Percentiles rank a stretch among this genome's conserved stretches.
phyloP scores from a whole-genome alignment of 2,888 invertebrate species.

The Tetrapedia diversipes region DNA sequence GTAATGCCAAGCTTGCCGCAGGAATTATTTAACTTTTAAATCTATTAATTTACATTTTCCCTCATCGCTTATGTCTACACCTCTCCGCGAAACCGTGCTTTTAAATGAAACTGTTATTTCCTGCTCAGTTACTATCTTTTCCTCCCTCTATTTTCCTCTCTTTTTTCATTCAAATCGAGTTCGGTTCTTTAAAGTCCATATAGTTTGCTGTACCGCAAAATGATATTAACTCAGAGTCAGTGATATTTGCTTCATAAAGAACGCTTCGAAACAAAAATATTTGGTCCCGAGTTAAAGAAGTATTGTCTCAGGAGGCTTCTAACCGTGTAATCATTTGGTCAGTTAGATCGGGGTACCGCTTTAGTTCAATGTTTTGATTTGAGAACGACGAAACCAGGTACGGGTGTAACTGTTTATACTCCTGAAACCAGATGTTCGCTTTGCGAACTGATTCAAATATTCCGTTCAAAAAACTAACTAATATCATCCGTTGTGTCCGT shows the following conservation, averaged over 20 bases:
- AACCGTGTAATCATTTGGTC: constrained; percentile 37
- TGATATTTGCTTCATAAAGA: too few species aligned
- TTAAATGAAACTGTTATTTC: constrained; percentile 19
- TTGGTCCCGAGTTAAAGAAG: neutral
- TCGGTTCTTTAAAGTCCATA: too few species aligned
- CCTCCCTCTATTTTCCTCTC: neutral
- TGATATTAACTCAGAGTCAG: too few species aligned
- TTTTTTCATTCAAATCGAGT: too few species aligned
- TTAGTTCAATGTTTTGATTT: constrained; percentile 31
- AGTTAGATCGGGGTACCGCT: constrained; percentile 29
- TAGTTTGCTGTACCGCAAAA: too few species aligned
- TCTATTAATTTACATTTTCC: constrained; percentile 44
- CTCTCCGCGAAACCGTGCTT: neutral
- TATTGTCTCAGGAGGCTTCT: constrained; percentile 16
- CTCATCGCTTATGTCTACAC: constrained; percentile 15
- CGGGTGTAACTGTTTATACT: constrained; percentile 54
- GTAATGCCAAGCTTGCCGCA: constrained; percentile 20
- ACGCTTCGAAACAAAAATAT: neutral
- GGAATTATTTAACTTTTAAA: constrained; percentile 54
- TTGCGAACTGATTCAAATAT: constrained; percentile 33
- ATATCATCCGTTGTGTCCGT: constrained; percentile 29
- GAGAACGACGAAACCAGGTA: constrained; percentile 27
- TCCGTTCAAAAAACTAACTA: constrained; percentile 58
- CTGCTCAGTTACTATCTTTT: neutral
- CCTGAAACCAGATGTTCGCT: constrained; percentile 60